Evolutionary conservation across 2,888 invertebrate species (phyloP), one percentile per base, ranked within the genome.

Genomic region (Cyaniris semiargus): DNA sequence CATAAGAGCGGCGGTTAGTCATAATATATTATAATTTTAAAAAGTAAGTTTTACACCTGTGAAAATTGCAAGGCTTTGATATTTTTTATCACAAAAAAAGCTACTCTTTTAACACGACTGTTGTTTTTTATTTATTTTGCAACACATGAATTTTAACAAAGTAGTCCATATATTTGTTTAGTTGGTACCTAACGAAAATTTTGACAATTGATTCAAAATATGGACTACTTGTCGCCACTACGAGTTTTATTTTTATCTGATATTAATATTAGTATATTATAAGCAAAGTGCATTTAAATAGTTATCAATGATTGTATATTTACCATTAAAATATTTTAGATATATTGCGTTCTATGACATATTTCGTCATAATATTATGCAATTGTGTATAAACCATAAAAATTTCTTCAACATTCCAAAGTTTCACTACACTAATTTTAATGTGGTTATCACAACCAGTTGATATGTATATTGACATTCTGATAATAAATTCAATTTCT

Each of bases 401-500:
- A 76, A 48, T 8, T 48, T 44, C 60, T 60, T 77, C 21, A 58
- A 58, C 23, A 5, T 74, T 53, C 23, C 23, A 48, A 48, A 15
- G 48, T 71, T 21, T 38, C 34, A 48, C 72, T 72, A 72, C 23
- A 21, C 72, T 72, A 72, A 44, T 38, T 13, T 44, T 72, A 72
- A 44, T 21, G 21, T 44, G 74, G 74, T 74, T 74, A 74, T 74
- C 74, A 74, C 74, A 74, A 74, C 74, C 74, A 53, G 72, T 72
- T 48, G 53, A 74, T 74, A 74, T 74, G 53, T 74, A 74, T 74
- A 23, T 77, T 72, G 72, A 38, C 38, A 38, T 72, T 56, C 71
- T 71, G 76, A 58, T 56, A 70, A 53, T 44, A 76, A 53, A 38
- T 76, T 71, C 34, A 71, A 56, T 23, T 56, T 71, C 56, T 76